Evolutionary conservation across 2,113 vertebrate genomes (phyloP), one percentile per base, ranked within the genome.

Genomic region (Pteropus alecto): DNA sequence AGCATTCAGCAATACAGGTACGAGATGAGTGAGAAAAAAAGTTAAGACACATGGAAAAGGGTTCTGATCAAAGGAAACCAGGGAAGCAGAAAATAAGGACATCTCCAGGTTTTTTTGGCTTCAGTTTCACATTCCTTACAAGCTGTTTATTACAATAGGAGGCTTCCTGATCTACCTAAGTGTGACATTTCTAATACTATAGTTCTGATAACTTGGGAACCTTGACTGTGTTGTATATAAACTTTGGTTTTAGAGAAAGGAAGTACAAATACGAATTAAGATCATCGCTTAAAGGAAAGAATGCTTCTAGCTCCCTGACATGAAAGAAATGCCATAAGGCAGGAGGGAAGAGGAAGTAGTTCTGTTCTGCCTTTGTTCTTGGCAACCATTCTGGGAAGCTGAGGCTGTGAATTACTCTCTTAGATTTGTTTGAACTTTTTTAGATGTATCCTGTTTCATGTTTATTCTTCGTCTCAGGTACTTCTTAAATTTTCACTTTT

Each of bases 61-160:
- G 63, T 96, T 93, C 3, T 95, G 77, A 97, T 95, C 96, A 97
- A 97, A 98, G 86, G 90, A 94, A 82, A 95, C 48, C 91, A 96
- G 70, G 89, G 95, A 98, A 30, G 96, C 93, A 92, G 96, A 98
- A 98, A 98, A 98, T 98, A 96, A 98, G 88, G 60, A 86, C 46
- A 60, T 56, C 48, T n/a, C 6, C 82, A 93, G 87, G 41, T 84
- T 96, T 56, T 43, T 96, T 97, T 90, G 97, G 92, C 90, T 89
- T 92, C 89, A 95, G 89, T 97, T 97, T 94, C 83, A 51, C 41
- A 74, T 74, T 43, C 33, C 60, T 74, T 65, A 81, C 68, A 98
- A 94, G 41, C 15, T 21, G 15, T 95, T 18, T 38, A 41, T 96
- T 93, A 24, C 16, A 54, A 7, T 38, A 24, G 24, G 74, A 28